Percentiles rank a stretch among this genome's conserved stretches.
Conservation (phyloP, 2,113 vertebrate genomes). For the Petroica traversi region DNA sequence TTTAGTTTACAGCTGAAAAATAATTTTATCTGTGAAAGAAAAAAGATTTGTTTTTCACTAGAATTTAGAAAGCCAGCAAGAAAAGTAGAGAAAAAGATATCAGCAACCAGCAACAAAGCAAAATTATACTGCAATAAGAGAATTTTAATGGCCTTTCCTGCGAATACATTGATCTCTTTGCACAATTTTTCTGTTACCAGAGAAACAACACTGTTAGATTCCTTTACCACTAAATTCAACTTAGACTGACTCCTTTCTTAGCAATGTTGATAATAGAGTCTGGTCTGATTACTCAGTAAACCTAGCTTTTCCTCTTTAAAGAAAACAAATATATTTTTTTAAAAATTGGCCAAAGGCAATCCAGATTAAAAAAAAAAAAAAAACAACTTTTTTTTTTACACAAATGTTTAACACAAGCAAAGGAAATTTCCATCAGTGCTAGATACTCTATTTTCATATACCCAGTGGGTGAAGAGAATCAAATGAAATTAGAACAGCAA, state of each 20-base stretch:
- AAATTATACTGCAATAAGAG: background rate
- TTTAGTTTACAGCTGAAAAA: background rate
- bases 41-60: background rate
- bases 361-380: background rate
- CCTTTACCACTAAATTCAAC: background rate
- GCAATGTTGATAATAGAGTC: background rate
- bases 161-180: background rate
- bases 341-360: background rate
- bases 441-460: background rate
- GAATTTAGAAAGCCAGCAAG: background rate
- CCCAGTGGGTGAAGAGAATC: background rate
- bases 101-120: background rate
- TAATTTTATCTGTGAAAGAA: background rate
- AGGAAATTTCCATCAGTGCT: background rate
- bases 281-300: background rate
- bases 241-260: background rate
- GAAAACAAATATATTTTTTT: background rate
- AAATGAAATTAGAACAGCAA: background rate
- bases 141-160: background rate
- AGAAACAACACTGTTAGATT: background rate
- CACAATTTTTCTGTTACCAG: conserved; percentile 13
- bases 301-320: background rate
- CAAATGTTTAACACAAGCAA: background rate
- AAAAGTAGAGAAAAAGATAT: background rate
- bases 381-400: background rate